A percentile compares a stretch with the other conserved stretches of the same genome.
These are phyloP conservation scores for Porites divaricata DNA, from an alignment of 92 coral and sea anemone species.

Conservation along the genomic window DNA sequence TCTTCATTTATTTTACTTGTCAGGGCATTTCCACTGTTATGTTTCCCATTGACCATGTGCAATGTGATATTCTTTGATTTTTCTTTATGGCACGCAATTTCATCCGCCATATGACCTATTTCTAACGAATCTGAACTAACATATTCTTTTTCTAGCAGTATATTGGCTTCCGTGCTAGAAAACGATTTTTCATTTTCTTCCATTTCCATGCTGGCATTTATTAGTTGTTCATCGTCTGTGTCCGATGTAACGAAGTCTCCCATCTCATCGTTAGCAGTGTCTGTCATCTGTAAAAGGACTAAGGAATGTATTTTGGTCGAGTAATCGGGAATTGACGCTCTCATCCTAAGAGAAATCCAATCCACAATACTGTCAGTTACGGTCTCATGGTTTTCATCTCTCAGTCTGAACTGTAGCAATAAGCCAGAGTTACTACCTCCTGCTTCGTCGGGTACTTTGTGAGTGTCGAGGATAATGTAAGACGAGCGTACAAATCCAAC, in stretches of 20 bases:
- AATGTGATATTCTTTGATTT: too few species aligned
- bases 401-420: slow-evolving; percentile 18
- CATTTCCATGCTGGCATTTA: background rate
- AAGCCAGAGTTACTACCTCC: slow-evolving; percentile 48
- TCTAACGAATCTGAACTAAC: too few species aligned
- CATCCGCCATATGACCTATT: too few species aligned
- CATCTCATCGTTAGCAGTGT: background rate
- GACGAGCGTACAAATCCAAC: slow-evolving; percentile 33
- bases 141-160: too few species aligned
- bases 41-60: too few species aligned
- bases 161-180: too few species aligned
- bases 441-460: slow-evolving; percentile 34
- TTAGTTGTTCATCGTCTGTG: slow-evolving; percentile 9
- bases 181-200: background rate
- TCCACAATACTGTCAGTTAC: slow-evolving; percentile 22
- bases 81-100: too few species aligned
- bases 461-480: slow-evolving; percentile 52
- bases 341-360: slow-evolving; percentile 44
- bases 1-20: background rate
- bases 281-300: slow-evolving; percentile 4
- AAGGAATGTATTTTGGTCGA: slow-evolving; percentile 33
- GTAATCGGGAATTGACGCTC: slow-evolving; percentile 26
- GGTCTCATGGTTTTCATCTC: background rate
- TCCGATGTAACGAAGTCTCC: slow-evolving; percentile 8
- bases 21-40: too few species aligned